Evolutionary conservation across 2,888 invertebrate genomes (phyloP).

Genomic region (Sussaba pulchella): DNA sequence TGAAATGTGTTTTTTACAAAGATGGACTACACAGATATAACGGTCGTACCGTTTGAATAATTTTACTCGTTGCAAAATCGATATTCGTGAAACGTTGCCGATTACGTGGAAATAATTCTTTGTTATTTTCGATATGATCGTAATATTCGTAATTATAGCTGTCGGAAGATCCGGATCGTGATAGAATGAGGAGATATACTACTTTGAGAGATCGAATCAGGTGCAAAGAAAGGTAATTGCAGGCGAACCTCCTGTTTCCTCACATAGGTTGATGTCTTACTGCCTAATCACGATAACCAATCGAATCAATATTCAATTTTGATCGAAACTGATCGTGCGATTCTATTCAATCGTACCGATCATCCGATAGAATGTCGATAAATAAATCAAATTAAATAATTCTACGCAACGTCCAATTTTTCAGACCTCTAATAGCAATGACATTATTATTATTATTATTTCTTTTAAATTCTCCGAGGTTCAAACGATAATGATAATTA

Average conservation of each 20-base stretch:
- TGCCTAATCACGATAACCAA: too few relatives aligned
- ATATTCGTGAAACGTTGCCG: neutral
- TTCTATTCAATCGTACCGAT: neutral
- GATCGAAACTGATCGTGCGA: too few relatives aligned
- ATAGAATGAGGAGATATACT: neutral
- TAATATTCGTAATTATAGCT: neutral
- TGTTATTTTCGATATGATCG: neutral
- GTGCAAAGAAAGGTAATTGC: neutral
- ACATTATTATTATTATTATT: too few relatives aligned
- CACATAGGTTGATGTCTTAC: slow-evolving; percentile 10
- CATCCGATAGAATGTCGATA: too few relatives aligned
- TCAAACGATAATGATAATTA: too few relatives aligned
- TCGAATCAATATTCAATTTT: too few relatives aligned
- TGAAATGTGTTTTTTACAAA: neutral
- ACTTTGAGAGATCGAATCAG: slow-evolving; percentile 18
- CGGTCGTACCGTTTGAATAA: neutral
- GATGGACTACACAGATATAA: neutral
- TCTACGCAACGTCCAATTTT: too few relatives aligned
- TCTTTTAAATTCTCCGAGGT: too few relatives aligned
- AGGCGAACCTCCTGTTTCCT: neutral
- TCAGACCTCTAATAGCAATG: too few relatives aligned
- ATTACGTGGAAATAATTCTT: too few relatives aligned
- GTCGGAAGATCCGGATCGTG: neutral
- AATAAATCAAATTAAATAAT: too few relatives aligned
- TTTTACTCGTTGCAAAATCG: neutral